Evolutionary conservation across 2,888 invertebrate genomes (phyloP), one percentile per base, ranked within the genome.

Genomic region (Rhogogaster chlorosoma): DNA sequence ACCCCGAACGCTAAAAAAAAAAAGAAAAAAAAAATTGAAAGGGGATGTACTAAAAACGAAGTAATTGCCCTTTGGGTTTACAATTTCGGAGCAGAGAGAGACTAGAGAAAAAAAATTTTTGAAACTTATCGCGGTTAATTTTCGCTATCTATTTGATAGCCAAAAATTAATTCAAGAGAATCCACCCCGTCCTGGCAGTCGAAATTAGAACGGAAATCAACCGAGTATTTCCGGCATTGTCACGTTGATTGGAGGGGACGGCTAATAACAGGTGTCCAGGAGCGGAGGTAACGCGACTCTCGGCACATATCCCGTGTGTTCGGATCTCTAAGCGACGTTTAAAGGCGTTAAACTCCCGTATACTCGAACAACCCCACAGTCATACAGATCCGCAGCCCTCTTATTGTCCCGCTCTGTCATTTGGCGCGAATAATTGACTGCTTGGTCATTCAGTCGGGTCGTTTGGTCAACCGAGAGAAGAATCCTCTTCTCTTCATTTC

Each of bases 331-430:
- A 77, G 49, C 77, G 77, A 77, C 53, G 29, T 29, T 53, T 77
- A 53, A 53, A 53, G 77, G 26, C 29, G 77, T 22, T 42, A 18
- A 53, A 49, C 7, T 38, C n/a, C 9, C n/a, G 61, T 61, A 61
- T 73, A 73, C 71, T 42, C 7, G 22, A 49, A 42, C 73, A 9
- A 73, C 38, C 22, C 9, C 5, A 73, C 73, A 18, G 9, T 73
- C 10, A 38, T 73, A 42, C 82, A 83, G 84, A 86, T 87, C 86
- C 86, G 73, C 70, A 49, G 73, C 80, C 53, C 70, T 67, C 70
- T 88, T 87, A 87, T 88, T 89, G 53, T 77, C 77, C n/a, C 29
- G 12, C 57, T 78, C 78, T 78, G 57, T 78, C 61, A 78, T 78
- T 78, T 78, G 61, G 22, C 57, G 78, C 57, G 10, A 61, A 61